Base-by-base conservation (phyloP, 2,888 invertebrate species). In the Rotaria macrura region DNA sequence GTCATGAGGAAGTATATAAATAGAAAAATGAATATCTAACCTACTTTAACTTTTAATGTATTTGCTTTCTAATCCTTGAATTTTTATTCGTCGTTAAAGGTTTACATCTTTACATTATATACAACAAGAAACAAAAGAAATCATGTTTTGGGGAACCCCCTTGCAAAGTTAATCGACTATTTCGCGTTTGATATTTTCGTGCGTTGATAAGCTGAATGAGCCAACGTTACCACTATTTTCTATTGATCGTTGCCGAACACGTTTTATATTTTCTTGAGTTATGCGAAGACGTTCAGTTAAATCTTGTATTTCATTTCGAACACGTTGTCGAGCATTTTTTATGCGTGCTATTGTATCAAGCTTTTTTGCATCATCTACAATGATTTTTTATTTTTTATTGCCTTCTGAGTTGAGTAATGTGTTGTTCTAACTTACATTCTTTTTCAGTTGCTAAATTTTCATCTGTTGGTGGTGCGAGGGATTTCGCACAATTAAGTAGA, bases 331-430 rank as follows among this genome's bases (percentile, higher is more conserved):
- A 0, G 95, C 95, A 52, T 93, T 93, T 72, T 94, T 90, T 88
- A 97, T 94, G 85, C 93, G 93, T 88, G 94, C 94, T 85, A 95
- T 89, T 0, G 95, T 94, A 88, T 94, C 94, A 74, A 94, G 94
- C 87, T 89, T 89, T 87, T 89, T 90, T 17, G 94, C 94, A 91
- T 96, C 96, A 93, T 96, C 96, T 96, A 91, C 87, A 93, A 93
- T 34, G 84, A 34, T 49, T 34, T 83, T 7, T 12, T 29, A 3
- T 29, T 9, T 1, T 7, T 83, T 6, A 79, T 49, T 43, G 9
- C 57, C 10, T n/a, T 57, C 25, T 14, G 3, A 38, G 10, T 49
- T 23, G 12, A 49, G 14, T 20, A 12, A 83, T 17, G 0, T 52
- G 0, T 84, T 5, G 49, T n/a, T 52, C 40, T 49, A 10, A 84